Conservation (phyloP, 2,888 invertebrate genomes). For the Habrosyne pyritoides region DNA sequence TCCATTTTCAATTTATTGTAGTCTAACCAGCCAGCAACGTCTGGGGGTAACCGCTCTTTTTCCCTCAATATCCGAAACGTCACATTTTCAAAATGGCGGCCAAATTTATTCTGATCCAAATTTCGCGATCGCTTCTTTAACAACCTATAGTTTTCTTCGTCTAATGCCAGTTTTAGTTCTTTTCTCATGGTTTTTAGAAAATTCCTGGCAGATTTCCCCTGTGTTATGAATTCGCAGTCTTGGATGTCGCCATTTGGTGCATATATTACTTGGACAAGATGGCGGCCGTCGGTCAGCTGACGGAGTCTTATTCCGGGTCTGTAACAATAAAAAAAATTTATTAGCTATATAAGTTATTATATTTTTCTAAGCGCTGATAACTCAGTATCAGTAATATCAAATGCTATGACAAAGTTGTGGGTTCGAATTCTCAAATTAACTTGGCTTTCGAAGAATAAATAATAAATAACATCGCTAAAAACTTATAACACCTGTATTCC, state of each 20-base stretch:
- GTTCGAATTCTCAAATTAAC: too few relatives aligned
- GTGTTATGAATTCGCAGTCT: slow-evolving; percentile 87
- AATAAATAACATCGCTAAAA: too few relatives aligned
- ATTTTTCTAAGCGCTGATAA: too few relatives aligned
- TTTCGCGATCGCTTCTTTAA: slow-evolving; percentile 45
- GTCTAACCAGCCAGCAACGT: slow-evolving; percentile 83
- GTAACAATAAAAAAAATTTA: slow-evolving; percentile 51
- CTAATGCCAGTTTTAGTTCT: slow-evolving; percentile 78
- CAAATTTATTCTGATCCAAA: slow-evolving; percentile 59
- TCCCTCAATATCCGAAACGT: slow-evolving; percentile 80
- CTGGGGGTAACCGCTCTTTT: slow-evolving; percentile 72
- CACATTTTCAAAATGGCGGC: slow-evolving; percentile 78
- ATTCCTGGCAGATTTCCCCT: slow-evolving; percentile 78
- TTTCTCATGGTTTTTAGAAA: slow-evolving; percentile 84
- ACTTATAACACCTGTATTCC: too few relatives aligned
- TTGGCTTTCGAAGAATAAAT: too few relatives aligned
- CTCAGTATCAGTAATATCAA: too few relatives aligned
- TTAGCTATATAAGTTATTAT: background rate
- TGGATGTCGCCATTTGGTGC: slow-evolving; percentile 82
- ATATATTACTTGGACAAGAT: slow-evolving; percentile 88
- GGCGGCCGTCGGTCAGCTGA: slow-evolving; percentile 87
- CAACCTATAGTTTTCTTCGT: slow-evolving; percentile 64
- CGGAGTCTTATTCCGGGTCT: slow-evolving; percentile 84
- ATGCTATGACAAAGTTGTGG: too few relatives aligned
- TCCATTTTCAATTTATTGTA: slow-evolving; percentile 82